Base-by-base conservation (phyloP, 2,888 invertebrate species). In the Muschampia plurimacula region DNA sequence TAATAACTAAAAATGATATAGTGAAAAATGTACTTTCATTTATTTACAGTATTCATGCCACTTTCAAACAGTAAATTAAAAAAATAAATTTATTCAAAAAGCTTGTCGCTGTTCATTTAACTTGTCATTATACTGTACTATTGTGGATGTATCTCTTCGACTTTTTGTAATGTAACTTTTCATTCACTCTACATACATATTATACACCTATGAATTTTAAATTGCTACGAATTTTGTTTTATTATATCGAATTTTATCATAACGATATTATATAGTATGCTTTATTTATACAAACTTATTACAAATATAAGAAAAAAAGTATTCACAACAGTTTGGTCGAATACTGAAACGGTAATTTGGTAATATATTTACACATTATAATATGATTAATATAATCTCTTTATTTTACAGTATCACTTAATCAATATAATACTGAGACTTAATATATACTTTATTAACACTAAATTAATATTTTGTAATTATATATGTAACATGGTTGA, bases 261-360 rank as follows among this genome's bases (percentile, higher is more conserved):
- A 41, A 41, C 2, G 1, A 32, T n/a, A 49, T n/a, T 15, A 52
- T 8, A 52, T 36, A 39, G 22, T 69, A 63, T 28, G 36, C 32
- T 15, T 57, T 57, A 63, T 70, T 63, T 70, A 57, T 64, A 69
- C 59, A 49, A 69, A 68, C 67, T 72, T 73, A 70, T 46, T 32
- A 55, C 15, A 66, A 55, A 55, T n/a, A 69, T 59, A 28, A 67
- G 12, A 68, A 73, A 52, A 63, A 65, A 32, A 9, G n/a, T 83
- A 84, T 84, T 75, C 86, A 88, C 85, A 88, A 73, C 84, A 84
- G 80, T 81, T 84, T 91, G 88, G 89, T 92, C 90, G 77, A 91
- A 90, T 90, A 92, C 89, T 91, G 90, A 75, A 79, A 82, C 81
- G 87, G 86, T 78, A 83, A 86, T 44, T 57, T 65, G 70, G 41